These are phyloP conservation scores for Benitochromis conjunctus DNA, from an alignment of 2,113 vertebrate genomes.

Conservation along the genomic window DNA sequence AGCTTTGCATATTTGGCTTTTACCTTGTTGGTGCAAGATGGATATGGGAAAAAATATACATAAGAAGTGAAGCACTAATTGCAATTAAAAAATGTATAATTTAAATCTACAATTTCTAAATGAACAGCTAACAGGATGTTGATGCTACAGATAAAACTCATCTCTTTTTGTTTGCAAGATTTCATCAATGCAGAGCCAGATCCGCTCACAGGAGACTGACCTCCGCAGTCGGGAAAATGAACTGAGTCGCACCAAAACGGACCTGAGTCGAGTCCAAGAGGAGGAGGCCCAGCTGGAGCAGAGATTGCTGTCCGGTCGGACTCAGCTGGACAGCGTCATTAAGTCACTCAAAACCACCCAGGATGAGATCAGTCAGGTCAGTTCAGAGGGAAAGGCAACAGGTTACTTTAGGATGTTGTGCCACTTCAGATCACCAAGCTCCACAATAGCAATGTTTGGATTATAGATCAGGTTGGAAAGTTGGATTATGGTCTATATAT, in stretches of 20 bases:
- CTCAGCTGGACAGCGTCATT: constrained; percentile 89
- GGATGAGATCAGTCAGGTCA: constrained; percentile 93
- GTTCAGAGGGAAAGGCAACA: neutral
- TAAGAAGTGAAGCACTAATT: neutral
- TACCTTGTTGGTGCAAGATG: neutral
- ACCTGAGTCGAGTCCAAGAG: constrained; percentile 86
- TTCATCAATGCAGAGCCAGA: constrained; percentile 88
- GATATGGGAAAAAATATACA: neutral
- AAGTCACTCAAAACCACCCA: constrained; percentile 90
- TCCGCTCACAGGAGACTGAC: constrained; percentile 88
- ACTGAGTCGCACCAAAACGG: constrained; percentile 80
- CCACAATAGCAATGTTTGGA: neutral
- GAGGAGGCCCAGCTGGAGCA: constrained; percentile 92
- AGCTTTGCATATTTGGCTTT: neutral
- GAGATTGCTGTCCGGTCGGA: constrained; percentile 83
- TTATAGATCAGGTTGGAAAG: neutral
- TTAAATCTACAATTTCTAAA: neutral
- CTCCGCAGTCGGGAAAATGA: constrained; percentile 87
- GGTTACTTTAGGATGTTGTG: neutral
- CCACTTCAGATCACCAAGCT: neutral
- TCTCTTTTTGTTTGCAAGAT: constrained; percentile 73
- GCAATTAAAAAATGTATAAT: neutral
- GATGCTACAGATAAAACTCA: neutral
- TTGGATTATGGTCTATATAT: neutral
- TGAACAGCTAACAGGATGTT: neutral